Conservation (phyloP, 2,888 invertebrate genomes). For the Stratiomys singularior region DNA sequence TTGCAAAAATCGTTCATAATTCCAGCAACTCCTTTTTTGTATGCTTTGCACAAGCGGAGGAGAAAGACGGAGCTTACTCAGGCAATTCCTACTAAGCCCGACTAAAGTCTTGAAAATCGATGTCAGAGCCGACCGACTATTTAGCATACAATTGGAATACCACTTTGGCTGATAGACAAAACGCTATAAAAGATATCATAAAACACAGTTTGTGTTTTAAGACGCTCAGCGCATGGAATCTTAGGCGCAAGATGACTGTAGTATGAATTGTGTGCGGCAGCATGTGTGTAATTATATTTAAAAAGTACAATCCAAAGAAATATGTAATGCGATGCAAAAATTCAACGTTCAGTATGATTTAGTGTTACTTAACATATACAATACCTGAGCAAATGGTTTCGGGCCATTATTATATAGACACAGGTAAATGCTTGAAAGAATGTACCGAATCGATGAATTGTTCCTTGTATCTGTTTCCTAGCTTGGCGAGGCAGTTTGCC, state of each 20-base stretch:
- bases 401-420: background rate
- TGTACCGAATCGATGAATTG: too few species aligned
- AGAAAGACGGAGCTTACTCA: background rate
- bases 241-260: background rate
- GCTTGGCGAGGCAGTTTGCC: too few species aligned
- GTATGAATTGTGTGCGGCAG: background rate
- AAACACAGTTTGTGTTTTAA: background rate
- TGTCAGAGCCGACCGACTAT: background rate
- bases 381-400: background rate
- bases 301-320: background rate
- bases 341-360: conserved; percentile 32
- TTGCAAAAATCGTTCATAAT: conserved; percentile 15
- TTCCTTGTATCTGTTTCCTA: too few species aligned
- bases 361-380: background rate
- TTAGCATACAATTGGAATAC: conserved; percentile 38
- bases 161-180: background rate
- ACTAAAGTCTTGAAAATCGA: background rate
- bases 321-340: conserved; percentile 12
- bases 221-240: background rate
- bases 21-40: background rate
- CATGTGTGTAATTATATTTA: conserved; percentile 1
- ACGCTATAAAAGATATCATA: conserved; percentile 10
- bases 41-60: background rate
- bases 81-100: background rate
- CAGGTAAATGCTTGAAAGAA: background rate